Percentiles rank a stretch among this genome's conserved stretches.
Evolutionary conservation across 1,140 invertebrate species (phyloP).

Genomic region (Drosophila ananassae): DNA sequence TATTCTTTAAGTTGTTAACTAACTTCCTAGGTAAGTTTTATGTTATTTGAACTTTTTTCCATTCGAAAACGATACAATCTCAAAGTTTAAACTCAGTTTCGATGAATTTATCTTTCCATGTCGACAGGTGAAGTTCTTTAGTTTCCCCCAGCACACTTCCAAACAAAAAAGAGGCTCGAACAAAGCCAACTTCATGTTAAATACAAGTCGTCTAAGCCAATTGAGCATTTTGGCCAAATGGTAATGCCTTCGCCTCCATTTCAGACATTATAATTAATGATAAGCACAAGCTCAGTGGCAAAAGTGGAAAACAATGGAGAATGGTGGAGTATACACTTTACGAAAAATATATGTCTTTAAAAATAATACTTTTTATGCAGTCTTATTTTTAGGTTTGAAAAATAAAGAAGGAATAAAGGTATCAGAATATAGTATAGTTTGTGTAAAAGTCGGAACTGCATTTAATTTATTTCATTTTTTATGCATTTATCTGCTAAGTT

Average conservation of each 20-base stretch:
- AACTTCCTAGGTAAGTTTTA: background rate
- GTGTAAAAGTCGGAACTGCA: too few species aligned
- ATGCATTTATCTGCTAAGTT: too few species aligned
- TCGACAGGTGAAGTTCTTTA: slow-evolving; percentile 19
- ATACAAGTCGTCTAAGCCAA: slow-evolving; percentile 38
- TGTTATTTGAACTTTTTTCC: background rate
- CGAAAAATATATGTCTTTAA: background rate
- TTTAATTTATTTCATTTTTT: too few species aligned
- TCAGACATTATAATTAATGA: slow-evolving; percentile 79
- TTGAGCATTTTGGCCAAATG: slow-evolving; percentile 67
- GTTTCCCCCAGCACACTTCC: background rate
- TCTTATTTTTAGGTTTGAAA: too few species aligned
- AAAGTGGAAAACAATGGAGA: slow-evolving; percentile 57
- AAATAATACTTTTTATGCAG: too few species aligned
- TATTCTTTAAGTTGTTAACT: background rate
- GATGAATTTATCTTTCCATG: slow-evolving; percentile 6
- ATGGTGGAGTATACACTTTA: slow-evolving; percentile 29
- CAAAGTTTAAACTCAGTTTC: background rate
- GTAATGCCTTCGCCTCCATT: slow-evolving; percentile 66
- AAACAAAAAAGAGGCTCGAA: background rate
- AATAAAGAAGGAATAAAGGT: too few species aligned
- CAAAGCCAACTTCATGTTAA: slow-evolving; percentile 20
- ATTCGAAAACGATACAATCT: slow-evolving; percentile 10
- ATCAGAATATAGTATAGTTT: too few species aligned
- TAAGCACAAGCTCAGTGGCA: slow-evolving; percentile 48